Evolutionary conservation across 2,797 vertebrate genomes (phyloP).

Genomic region (Clarias platycephalus): DNA sequence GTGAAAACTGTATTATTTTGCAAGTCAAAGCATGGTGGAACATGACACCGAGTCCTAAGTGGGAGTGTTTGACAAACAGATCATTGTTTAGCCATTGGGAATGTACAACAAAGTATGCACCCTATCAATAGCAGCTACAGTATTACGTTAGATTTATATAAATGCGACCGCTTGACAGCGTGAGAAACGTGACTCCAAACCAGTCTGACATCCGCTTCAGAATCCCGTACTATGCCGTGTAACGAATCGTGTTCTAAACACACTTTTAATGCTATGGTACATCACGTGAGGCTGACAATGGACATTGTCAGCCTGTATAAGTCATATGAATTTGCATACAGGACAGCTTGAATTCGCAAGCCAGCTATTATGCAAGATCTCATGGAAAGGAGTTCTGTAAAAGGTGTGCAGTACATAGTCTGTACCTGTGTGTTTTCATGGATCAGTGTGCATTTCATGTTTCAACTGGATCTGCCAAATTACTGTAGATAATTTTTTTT

Average conservation of each 20-base stretch:
- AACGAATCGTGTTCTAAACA: not conserved
- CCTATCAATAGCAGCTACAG: not conserved
- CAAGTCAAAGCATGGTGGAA: constrained; percentile 15
- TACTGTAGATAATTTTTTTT: not conserved
- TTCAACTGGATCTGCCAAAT: not conserved
- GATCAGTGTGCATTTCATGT: not conserved
- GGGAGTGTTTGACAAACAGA: constrained; percentile 9
- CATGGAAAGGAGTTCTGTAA: not conserved
- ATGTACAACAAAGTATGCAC: not conserved
- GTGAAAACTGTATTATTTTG: not conserved
- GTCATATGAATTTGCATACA: not conserved
- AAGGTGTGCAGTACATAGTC: not conserved
- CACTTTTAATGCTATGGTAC: not conserved
- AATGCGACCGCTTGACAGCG: not conserved
- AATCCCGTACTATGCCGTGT: not conserved
- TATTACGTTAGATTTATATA: not conserved
- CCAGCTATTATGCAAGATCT: too few relatives aligned
- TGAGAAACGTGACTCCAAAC: not conserved
- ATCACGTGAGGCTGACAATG: not conserved
- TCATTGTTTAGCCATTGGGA: constrained; percentile 4
- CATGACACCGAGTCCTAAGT: not conserved
- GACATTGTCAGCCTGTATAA: not conserved
- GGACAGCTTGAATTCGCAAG: not conserved
- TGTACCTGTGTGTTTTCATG: not conserved
- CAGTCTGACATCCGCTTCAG: not conserved